Evolutionary conservation across 2,888 invertebrate species (phyloP).

Genomic region (Aleiodes testaceus): DNA sequence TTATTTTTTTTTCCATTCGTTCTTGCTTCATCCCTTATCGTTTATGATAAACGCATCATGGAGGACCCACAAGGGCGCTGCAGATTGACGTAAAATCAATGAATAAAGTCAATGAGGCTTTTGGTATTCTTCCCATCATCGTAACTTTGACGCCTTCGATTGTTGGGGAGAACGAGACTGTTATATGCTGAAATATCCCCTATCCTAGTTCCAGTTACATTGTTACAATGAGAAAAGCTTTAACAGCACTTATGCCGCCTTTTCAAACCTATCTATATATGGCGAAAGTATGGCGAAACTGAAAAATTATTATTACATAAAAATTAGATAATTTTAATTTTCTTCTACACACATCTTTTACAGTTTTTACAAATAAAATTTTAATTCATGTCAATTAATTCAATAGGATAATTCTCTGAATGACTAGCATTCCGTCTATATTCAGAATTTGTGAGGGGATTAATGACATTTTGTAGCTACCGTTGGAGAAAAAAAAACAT

Average conservation of each 20-base stretch:
- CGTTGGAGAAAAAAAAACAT: slow-evolving; percentile 46
- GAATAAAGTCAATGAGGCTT: slow-evolving; percentile 71
- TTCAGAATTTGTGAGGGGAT: slow-evolving; percentile 54
- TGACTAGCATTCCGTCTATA: slow-evolving; percentile 55
- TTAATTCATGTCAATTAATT: slow-evolving; percentile 24
- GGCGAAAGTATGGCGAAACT: too few species aligned
- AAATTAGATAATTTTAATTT: too few species aligned
- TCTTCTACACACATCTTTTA: too few species aligned
- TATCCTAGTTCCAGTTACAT: slow-evolving; percentile 37
- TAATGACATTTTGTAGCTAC: slow-evolving; percentile 68
- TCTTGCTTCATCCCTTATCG: slow-evolving; percentile 60
- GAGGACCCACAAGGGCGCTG: slow-evolving; percentile 68
- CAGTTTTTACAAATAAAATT: too few species aligned
- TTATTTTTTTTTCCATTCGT: background rate
- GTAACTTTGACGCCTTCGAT: slow-evolving; percentile 41
- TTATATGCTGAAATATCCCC: slow-evolving; percentile 18
- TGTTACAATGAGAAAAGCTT: slow-evolving; percentile 45
- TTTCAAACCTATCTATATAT: slow-evolving; percentile 1
- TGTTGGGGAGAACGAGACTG: slow-evolving; percentile 21
- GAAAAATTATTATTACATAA: too few species aligned
- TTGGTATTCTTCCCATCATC: slow-evolving; percentile 41
- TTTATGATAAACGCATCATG: slow-evolving; percentile 72
- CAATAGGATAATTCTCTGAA: slow-evolving; percentile 48
- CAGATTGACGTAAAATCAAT: slow-evolving; percentile 73
- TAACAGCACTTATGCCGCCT: slow-evolving; percentile 42